Percentiles rank a stretch among this genome's conserved stretches.
Conservation (phyloP, 2,888 invertebrate genomes). For the Troides aeacus region DNA sequence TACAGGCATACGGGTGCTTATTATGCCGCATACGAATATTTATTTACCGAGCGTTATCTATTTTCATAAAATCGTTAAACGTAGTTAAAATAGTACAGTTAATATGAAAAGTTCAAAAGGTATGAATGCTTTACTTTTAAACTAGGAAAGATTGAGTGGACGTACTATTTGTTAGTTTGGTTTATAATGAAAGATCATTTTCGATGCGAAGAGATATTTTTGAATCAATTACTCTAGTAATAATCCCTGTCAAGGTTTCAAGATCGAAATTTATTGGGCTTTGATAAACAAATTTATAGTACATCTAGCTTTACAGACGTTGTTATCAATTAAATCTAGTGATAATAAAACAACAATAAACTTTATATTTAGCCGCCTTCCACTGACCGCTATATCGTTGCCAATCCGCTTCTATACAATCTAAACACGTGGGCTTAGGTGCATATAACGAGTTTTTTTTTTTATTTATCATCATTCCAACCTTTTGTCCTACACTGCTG, state of each 20-base stretch:
- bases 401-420: slow-evolving; percentile 9
- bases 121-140: too few species aligned
- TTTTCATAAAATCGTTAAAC: too few species aligned
- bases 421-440: background rate
- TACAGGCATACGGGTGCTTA: too few species aligned
- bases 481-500: too few species aligned
- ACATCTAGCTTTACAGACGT: background rate
- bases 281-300: slow-evolving; percentile 5
- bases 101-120: too few species aligned
- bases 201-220: background rate
- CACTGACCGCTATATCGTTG: slow-evolving; percentile 22
- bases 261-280: slow-evolving; percentile 7
- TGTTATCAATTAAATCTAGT: background rate
- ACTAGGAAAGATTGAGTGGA: too few species aligned
- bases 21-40: too few species aligned
- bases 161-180: background rate
- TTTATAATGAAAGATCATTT: background rate
- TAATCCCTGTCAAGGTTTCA: background rate
- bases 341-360: slow-evolving; percentile 3
- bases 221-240: slow-evolving; percentile 8
- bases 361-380: slow-evolving; percentile 10
- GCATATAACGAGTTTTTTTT: background rate
- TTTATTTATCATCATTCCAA: background rate
- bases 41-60: too few species aligned
- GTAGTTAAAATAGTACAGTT: too few species aligned